Conservation (phyloP, 2,797 vertebrate species). For the Myripristis murdjan region DNA sequence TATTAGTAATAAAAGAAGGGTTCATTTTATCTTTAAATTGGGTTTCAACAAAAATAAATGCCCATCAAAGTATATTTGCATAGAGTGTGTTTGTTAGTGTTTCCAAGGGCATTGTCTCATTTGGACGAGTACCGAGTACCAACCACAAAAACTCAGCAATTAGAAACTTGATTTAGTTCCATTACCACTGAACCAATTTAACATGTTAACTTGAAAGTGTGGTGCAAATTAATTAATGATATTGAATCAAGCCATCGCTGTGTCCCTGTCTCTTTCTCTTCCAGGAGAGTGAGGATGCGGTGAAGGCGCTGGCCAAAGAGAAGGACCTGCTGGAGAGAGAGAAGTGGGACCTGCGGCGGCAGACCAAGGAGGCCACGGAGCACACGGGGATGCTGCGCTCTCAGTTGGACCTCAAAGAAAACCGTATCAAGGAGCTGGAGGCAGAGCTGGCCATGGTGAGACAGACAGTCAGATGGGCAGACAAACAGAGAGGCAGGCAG, state of each 20-base stretch:
- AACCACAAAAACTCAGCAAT: too few species aligned
- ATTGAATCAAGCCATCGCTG: conserved; percentile 63
- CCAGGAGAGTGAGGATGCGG: conserved; percentile 97
- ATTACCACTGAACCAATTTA: too few species aligned
- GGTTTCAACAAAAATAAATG: too few species aligned
- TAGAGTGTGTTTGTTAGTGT: too few species aligned
- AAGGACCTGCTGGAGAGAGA: conserved; percentile 96
- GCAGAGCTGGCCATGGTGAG: conserved; percentile 98
- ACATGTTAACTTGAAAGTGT: too few species aligned
- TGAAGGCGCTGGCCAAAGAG: conserved; percentile 96
- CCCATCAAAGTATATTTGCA: too few species aligned
- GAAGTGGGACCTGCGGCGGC: conserved; percentile 97
- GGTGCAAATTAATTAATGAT: too few species aligned
- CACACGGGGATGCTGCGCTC: conserved; percentile 92
- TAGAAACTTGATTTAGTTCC: too few species aligned
- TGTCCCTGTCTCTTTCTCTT: conserved; percentile 61
- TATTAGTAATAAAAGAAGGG: too few species aligned
- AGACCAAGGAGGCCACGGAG: conserved; percentile 97
- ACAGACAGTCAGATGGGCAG: not conserved
- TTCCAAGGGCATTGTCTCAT: too few species aligned
- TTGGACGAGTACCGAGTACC: too few species aligned
- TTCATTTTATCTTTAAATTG: too few species aligned
- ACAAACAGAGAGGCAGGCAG: not conserved
- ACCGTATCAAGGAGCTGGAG: conserved; percentile 99
- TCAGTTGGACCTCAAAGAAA: conserved; percentile 98